These are phyloP conservation scores for Labroides dimidiatus DNA, from an alignment of 2,797 vertebrate genomes.

Conservation along the genomic window DNA sequence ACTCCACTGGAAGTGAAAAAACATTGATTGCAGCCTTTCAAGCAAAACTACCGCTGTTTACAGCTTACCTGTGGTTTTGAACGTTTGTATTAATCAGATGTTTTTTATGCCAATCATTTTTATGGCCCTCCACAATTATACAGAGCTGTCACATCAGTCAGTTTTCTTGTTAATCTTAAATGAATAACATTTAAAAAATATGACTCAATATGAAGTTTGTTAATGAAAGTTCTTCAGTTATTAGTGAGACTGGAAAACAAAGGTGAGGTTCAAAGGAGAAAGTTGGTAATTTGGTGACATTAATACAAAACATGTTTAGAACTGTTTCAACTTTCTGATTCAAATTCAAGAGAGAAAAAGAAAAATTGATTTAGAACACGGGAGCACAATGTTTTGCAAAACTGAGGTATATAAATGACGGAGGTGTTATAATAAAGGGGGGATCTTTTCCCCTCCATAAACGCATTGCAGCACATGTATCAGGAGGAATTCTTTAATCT, in stretches of 20 bases:
- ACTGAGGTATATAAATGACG: not conserved
- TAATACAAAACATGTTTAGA: not conserved
- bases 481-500: slow-evolving; percentile 32
- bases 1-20: not conserved
- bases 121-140: slow-evolving; percentile 1
- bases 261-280: not conserved
- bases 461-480: not conserved
- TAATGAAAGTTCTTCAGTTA: not conserved
- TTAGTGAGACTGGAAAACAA: not conserved
- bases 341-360: not conserved
- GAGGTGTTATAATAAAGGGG: slow-evolving; percentile 2
- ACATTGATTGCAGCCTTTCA: slow-evolving; percentile 25
- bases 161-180: not conserved
- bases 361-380: not conserved
- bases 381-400: not conserved
- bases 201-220: not conserved
- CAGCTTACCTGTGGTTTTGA: slow-evolving; percentile 12
- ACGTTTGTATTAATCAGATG: slow-evolving; percentile 9
- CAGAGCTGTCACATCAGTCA: not conserved
- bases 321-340: not conserved
- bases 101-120: not conserved
- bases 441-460: not conserved
- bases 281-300: not conserved
- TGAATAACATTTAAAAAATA: not conserved
- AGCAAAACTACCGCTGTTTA: slow-evolving; percentile 13